Evolutionary conservation across 1,140 invertebrate species (phyloP).

Genomic region (Bombus vancouverensis): DNA sequence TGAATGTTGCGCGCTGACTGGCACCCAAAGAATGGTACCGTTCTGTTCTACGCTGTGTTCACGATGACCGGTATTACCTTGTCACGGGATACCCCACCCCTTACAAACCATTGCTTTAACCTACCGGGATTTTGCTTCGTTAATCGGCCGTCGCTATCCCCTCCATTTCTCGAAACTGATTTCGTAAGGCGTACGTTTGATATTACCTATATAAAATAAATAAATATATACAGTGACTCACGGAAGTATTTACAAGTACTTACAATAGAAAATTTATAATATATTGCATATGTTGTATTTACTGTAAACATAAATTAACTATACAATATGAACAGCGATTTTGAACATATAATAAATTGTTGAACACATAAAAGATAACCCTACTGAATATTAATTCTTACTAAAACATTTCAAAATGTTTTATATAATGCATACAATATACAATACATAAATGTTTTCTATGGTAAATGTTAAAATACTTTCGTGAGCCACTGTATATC

Average conservation of each 20-base stretch:
- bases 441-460: background rate
- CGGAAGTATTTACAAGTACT: too few species aligned
- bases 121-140: background rate
- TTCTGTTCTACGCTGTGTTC: background rate
- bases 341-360: too few species aligned
- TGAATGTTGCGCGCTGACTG: conserved; percentile 22
- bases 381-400: too few species aligned
- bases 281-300: background rate
- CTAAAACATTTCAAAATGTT: background rate
- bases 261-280: too few species aligned
- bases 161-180: background rate
- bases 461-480: background rate
- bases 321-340: too few species aligned
- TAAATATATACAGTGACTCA: background rate
- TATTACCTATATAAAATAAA: background rate
- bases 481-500: background rate
- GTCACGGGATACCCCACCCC: conserved; percentile 36
- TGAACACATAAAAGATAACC: too few species aligned
- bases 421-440: too few species aligned
- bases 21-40: conserved; percentile 36
- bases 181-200: background rate
- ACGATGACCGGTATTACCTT: conserved; percentile 11
- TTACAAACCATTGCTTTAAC: background rate
- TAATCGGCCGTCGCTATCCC: background rate
- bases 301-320: too few species aligned